phyloP scores from a whole-genome alignment of 2,797 vertebrate genomes.

The Cottoperca gobio region DNA sequence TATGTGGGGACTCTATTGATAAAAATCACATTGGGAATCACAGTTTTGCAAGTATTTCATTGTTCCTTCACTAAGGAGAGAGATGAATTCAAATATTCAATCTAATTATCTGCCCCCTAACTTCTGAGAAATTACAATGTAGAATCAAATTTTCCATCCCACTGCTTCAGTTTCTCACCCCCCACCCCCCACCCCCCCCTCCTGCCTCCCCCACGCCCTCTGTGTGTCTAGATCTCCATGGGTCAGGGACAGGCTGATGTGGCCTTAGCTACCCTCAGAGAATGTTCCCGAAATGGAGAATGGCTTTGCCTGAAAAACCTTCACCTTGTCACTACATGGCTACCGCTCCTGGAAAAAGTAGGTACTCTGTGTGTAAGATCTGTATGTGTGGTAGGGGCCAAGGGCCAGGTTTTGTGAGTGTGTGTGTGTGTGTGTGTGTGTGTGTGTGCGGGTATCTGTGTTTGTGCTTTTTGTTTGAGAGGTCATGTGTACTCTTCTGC shows the following conservation, averaged over 20 bases:
- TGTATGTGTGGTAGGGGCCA: conserved; percentile 5
- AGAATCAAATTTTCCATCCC: conserved; percentile 47
- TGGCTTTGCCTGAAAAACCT: conserved; percentile 98
- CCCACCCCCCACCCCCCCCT: neutral
- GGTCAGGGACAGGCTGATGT: conserved; percentile 97
- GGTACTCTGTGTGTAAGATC: conserved; percentile 37
- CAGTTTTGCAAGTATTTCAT: conserved; percentile 27
- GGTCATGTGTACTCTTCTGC: neutral
- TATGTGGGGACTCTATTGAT: conserved; percentile 6
- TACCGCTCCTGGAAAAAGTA: conserved; percentile 95
- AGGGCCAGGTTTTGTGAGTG: neutral
- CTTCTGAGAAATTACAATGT: conserved; percentile 28
- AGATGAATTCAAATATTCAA: conserved; percentile 39
- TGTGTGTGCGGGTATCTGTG: neutral
- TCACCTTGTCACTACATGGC: conserved; percentile 96
- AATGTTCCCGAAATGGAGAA: conserved; percentile 91
- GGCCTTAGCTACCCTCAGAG: conserved; percentile 91
- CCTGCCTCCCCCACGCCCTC: neutral
- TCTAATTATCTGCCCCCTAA: conserved; percentile 32
- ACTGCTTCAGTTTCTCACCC: conserved; percentile 36
- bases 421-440: neutral
- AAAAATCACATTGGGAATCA: conserved; percentile 18
- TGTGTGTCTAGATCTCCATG: conserved; percentile 92
- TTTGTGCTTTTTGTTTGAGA: neutral
- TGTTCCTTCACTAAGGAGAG: neutral